These are phyloP conservation scores for Cetoscarus ocellatus DNA, from an alignment of 2,797 vertebrate genomes.

Conservation along the genomic window DNA sequence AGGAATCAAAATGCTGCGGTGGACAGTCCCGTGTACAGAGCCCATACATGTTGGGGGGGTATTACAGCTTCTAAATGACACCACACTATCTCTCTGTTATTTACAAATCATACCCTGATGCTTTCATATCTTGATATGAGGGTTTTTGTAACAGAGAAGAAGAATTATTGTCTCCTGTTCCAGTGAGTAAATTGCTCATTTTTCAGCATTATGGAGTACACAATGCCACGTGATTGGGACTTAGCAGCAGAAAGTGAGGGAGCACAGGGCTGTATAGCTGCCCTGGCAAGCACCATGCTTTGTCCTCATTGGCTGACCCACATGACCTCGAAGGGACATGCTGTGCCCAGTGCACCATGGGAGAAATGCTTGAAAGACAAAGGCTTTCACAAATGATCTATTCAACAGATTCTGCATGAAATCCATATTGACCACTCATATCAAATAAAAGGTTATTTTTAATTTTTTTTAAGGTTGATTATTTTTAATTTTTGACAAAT, in stretches of 20 bases:
- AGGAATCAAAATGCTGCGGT: conserved; percentile 40
- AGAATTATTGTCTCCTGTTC: conserved; percentile 22
- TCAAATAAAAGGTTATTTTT: not conserved
- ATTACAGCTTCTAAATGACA: conserved; percentile 28
- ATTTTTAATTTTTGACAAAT: conserved; percentile 29
- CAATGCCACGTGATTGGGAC: conserved; percentile 52
- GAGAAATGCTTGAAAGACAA: conserved; percentile 53
- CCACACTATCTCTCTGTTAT: conserved; percentile 11
- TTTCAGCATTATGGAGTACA: conserved; percentile 44
- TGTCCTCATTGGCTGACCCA: conserved; percentile 60
- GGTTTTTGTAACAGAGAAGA: conserved; percentile 20
- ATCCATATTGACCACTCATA: not conserved
- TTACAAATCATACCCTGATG: conserved; percentile 28
- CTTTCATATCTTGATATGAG: conserved; percentile 28
- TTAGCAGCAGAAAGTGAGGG: conserved; percentile 36
- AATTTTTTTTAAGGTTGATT: no score
- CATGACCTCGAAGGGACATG: conserved; percentile 57
- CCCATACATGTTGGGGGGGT: conserved; percentile 15
- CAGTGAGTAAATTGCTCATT: conserved; percentile 32
- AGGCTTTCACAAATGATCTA: conserved; percentile 31
- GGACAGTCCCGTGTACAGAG: conserved; percentile 36
- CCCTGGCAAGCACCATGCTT: conserved; percentile 44
- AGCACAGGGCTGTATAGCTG: conserved; percentile 27
- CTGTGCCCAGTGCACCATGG: conserved; percentile 54
- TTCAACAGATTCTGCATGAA: conserved; percentile 38